phyloP scores from a whole-genome alignment of 2,797 vertebrate genomes.

The Mus spretus region DNA sequence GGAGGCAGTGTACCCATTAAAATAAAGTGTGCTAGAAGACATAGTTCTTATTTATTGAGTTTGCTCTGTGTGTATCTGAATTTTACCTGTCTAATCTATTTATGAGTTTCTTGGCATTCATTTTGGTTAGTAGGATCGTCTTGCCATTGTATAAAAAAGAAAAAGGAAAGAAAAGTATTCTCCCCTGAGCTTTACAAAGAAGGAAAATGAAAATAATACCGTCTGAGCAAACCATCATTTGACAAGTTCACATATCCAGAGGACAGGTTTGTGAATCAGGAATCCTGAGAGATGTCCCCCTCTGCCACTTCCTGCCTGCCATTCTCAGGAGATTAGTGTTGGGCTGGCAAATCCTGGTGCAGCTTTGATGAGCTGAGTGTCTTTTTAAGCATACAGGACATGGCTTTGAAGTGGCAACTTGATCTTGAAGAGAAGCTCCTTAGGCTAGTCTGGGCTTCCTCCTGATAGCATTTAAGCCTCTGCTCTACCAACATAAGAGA shows the following conservation, averaged over 20 bases:
- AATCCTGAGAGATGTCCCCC: background rate
- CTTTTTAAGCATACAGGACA: background rate
- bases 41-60: conserved; percentile 21
- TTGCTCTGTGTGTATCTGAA: background rate
- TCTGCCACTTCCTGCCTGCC: background rate
- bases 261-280: background rate
- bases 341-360: background rate
- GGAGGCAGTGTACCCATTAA: background rate
- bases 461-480: conserved; percentile 20
- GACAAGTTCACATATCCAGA: background rate
- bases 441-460: conserved; percentile 52
- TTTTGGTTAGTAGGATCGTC: conserved; percentile 52
- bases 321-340: background rate
- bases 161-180: conserved; percentile 3
- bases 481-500: conserved; percentile 7
- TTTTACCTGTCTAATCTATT: background rate
- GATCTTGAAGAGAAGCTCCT: conserved; percentile 18
- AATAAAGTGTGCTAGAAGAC: background rate
- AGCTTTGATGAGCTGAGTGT: background rate
- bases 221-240: background rate
- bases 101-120: conserved; percentile 53
- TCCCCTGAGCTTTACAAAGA: background rate
- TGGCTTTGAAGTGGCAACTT: conserved; percentile 61
- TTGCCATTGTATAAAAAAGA: background rate
- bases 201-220: background rate